Conservation (phyloP, 2,888 invertebrate species). For the Quadroppia sp. region DNA sequence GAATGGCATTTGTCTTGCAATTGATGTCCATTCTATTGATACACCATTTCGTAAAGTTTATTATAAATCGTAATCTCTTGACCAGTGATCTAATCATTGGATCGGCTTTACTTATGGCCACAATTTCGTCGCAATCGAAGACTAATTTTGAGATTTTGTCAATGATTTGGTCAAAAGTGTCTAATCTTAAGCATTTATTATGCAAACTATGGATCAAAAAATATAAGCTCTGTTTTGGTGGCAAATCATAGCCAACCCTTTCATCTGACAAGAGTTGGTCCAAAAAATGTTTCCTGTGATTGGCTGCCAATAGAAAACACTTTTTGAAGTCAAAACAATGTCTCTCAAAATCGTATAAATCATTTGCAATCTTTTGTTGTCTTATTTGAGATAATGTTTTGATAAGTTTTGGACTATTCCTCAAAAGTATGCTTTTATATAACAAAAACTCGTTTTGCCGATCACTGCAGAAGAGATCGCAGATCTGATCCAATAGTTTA, state of each 20-base stretch:
- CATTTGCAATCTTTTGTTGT: neutral
- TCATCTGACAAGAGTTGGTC: conserved; percentile 15
- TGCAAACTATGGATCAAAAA: neutral
- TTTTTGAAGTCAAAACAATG: conserved; percentile 38
- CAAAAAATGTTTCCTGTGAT: conserved; percentile 41
- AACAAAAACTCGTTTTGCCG: neutral
- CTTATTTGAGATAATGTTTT: neutral
- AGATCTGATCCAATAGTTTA: conserved; percentile 30
- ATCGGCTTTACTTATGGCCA: neutral
- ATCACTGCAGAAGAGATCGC: neutral
- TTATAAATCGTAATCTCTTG: conserved; percentile 35
- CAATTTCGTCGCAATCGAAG: conserved; percentile 8
- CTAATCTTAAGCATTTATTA: neutral
- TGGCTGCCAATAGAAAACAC: conserved; percentile 39
- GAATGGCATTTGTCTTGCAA: conserved; percentile 44
- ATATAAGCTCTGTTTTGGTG: conserved; percentile 30
- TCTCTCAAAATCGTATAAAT: conserved; percentile 11
- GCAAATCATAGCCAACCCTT: conserved; percentile 15
- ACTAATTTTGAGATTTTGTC: neutral
- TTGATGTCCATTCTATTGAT: conserved; percentile 41
- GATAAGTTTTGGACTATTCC: conserved; percentile 9
- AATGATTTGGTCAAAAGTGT: neutral
- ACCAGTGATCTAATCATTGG: conserved; percentile 5
- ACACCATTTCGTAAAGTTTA: conserved; percentile 39
- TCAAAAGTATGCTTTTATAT: conserved; percentile 5